Evolutionary conservation across 2,797 vertebrate species (phyloP).

Genomic region (Urophycis tenuis): DNA sequence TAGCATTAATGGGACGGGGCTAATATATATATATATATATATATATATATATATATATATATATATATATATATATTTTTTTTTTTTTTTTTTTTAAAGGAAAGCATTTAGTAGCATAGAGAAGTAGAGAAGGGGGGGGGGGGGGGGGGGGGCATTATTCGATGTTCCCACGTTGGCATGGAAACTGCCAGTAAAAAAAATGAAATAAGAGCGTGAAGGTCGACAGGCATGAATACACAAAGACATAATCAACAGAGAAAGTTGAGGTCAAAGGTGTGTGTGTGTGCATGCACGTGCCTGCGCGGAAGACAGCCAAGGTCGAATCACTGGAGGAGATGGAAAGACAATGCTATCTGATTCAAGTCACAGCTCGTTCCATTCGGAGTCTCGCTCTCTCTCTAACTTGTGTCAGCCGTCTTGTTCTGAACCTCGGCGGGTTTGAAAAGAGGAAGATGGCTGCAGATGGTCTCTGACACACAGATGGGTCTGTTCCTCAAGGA

Average conservation of each 20-base stretch:
- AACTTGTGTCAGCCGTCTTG: not conserved
- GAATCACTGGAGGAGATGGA: not conserved
- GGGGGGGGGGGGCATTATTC: slow-evolving; percentile 13
- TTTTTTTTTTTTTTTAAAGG: too few relatives aligned
- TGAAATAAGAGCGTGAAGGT: not conserved
- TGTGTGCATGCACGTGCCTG: not conserved
- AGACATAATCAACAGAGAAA: not conserved
- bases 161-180: not conserved
- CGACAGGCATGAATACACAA: not conserved
- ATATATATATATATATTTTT: not conserved
- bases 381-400: not conserved
- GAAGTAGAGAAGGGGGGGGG: slow-evolving; percentile 6
- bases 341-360: not conserved
- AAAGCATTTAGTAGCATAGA: too few relatives aligned
- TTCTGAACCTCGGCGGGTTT: not conserved
- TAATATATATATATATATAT: not conserved
- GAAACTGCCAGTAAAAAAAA: not conserved
- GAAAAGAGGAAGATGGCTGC: not conserved
- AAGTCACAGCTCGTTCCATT: not conserved
- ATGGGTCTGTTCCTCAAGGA: not conserved
- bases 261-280: not conserved
- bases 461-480: not conserved
- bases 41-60: not conserved
- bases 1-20: not conserved
- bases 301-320: not conserved